Percentiles rank a stretch among this genome's conserved stretches.
Evolutionary conservation across 2,113 vertebrate species (phyloP).

Genomic region (Epinephelus lanceolatus): DNA sequence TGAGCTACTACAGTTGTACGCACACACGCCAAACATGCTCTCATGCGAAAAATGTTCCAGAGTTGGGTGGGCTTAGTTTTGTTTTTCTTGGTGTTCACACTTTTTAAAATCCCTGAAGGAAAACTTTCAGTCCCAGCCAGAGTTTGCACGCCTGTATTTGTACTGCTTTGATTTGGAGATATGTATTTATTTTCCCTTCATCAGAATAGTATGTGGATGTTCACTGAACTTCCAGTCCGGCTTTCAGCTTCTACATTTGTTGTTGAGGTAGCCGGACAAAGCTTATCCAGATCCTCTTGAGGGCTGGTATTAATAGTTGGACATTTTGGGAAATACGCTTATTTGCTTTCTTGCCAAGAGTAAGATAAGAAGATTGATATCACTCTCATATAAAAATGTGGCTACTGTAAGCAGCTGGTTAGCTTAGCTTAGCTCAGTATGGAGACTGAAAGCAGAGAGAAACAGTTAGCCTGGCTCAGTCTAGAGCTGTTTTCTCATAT

Average conservation of each 20-base stretch:
- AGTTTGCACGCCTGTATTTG: slow-evolving; percentile 57
- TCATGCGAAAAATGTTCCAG: slow-evolving; percentile 73
- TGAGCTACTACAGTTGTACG: slow-evolving; percentile 32
- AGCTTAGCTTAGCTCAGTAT: neutral
- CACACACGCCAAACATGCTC: slow-evolving; percentile 45
- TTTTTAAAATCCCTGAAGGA: slow-evolving; percentile 67
- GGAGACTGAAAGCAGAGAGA: neutral
- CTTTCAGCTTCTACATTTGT: slow-evolving; percentile 1
- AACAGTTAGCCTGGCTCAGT: neutral
- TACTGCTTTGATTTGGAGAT: slow-evolving; percentile 74
- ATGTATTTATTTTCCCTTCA: slow-evolving; percentile 64
- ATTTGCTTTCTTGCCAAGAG: neutral
- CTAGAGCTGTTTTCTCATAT: no score
- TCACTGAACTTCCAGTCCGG: neutral
- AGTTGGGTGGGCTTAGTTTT: slow-evolving; percentile 82
- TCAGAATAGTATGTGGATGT: neutral
- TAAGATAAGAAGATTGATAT: neutral
- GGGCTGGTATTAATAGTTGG: neutral
- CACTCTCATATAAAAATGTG: no score
- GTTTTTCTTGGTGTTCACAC: slow-evolving; percentile 76
- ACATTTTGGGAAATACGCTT: neutral
- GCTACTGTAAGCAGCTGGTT: no score
- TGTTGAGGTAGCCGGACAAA: neutral
- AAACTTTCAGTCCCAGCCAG: slow-evolving; percentile 24
- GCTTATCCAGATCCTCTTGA: neutral